Base-by-base conservation (phyloP, 2,888 invertebrate species). In the Microctonus hyperodae region DNA sequence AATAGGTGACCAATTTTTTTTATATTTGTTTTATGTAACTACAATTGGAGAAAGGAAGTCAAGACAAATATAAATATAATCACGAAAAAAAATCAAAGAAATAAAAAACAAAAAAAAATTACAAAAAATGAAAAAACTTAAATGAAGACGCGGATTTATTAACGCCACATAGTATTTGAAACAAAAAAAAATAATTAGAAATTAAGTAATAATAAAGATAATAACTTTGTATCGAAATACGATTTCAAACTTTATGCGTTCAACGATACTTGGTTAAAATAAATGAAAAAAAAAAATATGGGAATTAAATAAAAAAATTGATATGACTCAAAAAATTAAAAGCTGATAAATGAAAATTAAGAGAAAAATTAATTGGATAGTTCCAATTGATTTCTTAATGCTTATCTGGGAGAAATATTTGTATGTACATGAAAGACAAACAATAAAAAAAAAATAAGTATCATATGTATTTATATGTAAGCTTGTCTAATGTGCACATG, bases 391-490 rank as follows among this genome's bases (percentile, higher is more conserved):
- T 76, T 77, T 71, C 79, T 76, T 75, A 78, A 77, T 78, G 76
- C 76, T 79, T 76, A 78, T 79, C 78, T 80, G 76, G 72, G 16
- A 76, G 72, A 73, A 78, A 79, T 80, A 81, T 82, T 82, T 81
- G 78, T 81, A 82, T 83, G 82, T 83, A 83, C 79, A 83, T 83
- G 79, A 80, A 77, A 78, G 78, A 80, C 72, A 76, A 81, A 79
- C 76, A 77, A 80, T 79, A 81, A 80, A 72, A 75, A 74, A 67
- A 74, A 67, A 44, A 44, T 44, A 20, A 44, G 16, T 75, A 76
- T 77, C 71, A 64, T 64, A 68, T 68, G 64, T 62, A 66, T 51
- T 5, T 16, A 28, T 28, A 22, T 25, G 13, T 25, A 25, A 11
- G 13, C 25, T 11, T 44, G 9, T 48, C 28, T 16, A 28, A n/a